Evolutionary conservation across 2,797 vertebrate genomes (phyloP).

Genomic region (Cichlasoma orientale): DNA sequence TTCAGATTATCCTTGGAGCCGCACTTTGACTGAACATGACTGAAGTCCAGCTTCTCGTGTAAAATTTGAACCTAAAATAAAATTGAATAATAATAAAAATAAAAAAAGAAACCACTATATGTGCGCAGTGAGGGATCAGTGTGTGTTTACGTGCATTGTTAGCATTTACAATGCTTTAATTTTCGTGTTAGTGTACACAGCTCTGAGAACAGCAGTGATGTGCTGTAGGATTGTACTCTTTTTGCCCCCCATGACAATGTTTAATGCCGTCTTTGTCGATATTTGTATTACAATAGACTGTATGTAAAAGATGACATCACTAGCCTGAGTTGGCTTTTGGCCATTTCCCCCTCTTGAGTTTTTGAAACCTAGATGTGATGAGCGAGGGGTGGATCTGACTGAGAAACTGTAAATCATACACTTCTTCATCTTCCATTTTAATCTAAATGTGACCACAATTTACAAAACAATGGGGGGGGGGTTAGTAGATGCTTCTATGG

Average conservation of each 20-base stretch:
- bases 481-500: too few relatives aligned
- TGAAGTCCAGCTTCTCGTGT: conserved; percentile 76
- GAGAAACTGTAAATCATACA: neutral
- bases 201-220: neutral
- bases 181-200: neutral
- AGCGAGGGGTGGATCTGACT: too few relatives aligned
- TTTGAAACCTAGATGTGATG: neutral
- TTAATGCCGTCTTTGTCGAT: neutral
- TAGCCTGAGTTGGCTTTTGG: too few relatives aligned
- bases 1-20: conserved; percentile 79
- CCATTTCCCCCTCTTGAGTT: neutral
- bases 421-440: neutral
- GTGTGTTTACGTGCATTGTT: neutral
- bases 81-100: conserved; percentile 31
- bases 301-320: neutral
- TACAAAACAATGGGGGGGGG: neutral
- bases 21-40: conserved; percentile 78
- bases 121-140: conserved; percentile 38
- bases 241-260: neutral
- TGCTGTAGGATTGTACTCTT: too few relatives aligned
- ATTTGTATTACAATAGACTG: neutral
- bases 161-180: neutral
- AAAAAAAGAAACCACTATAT: conserved; percentile 54
- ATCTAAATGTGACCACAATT: neutral
- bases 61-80: conserved; percentile 73